Base-by-base conservation (phyloP, 2,888 invertebrate species). In the Cheilosia variabilis region DNA sequence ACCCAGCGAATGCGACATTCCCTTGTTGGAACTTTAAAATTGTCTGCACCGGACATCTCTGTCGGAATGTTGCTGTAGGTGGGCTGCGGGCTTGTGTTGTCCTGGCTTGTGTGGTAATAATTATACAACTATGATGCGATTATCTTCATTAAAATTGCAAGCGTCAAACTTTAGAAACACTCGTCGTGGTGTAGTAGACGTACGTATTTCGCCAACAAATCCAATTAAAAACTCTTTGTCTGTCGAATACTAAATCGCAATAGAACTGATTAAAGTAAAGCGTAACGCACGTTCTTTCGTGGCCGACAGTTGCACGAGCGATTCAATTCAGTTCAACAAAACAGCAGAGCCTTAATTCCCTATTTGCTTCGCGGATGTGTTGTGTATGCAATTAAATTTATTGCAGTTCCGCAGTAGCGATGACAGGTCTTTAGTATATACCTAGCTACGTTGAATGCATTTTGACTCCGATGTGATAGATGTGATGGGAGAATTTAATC, bases 191-290 rank as follows among this genome's bases (percentile, higher is more conserved):
- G 6, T 31, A 57, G 62, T 55, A 55, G 37, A 37, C 10, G 37
- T 13, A 37, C 13, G 41, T 69, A 69, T 84, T 75, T 34, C 58
- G 31, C 41, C 53, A 6, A 47, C 43, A 79, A 73, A 80, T 80
- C 80, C 76, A 86, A 86, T 86, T 86, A 80, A 76, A 76, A 86
- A 68, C 31, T 62, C 65, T 79, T 69, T 79, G 75, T 84, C 53
- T 37, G 13, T 17, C 34, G 47, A 52, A 68, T 60, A 71, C 34
- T 53, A 53, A 69, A 50, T 63, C 63, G 69, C 75, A 75, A 79
- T 58, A 71, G 45, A 79, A 72, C 65, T 72, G 52, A 75, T 75
- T 71, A 78, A 58, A 69, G 47, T 66, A 24, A 62, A 75, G 10
- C 37, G 31, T 15, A 31, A 58, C 47, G 41, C 65, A 65, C 60